A percentile compares a stretch with the other conserved stretches of the same genome.
Evolutionary conservation across 2,113 vertebrate genomes (phyloP).

Genomic region (Okapia johnstoni): DNA sequence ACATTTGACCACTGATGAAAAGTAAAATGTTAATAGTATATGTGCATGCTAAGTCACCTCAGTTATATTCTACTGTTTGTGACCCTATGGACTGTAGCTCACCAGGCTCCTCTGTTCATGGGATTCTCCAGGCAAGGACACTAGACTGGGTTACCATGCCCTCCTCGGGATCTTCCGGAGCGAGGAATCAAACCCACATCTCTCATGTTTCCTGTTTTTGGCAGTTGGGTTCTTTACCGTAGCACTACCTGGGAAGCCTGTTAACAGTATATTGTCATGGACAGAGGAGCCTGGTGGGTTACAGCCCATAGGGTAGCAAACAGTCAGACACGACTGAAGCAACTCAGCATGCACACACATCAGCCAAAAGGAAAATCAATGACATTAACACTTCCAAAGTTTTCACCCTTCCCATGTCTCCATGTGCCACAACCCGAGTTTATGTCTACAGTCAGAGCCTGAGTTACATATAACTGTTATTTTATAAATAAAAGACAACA

Average conservation of each 20-base stretch:
- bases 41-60: neutral
- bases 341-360: neutral
- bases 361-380: neutral
- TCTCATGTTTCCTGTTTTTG: neutral
- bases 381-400: neutral
- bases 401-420: neutral
- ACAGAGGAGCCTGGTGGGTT: neutral
- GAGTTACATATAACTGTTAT: neutral
- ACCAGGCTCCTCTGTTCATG: neutral
- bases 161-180: neutral
- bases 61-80: neutral
- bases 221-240: neutral
- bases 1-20: neutral
- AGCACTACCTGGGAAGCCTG: neutral
- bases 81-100: neutral
- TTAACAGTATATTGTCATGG: neutral
- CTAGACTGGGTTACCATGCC: neutral
- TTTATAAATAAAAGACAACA: neutral
- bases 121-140: neutral
- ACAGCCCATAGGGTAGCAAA: neutral
- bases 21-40: neutral
- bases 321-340: neutral
- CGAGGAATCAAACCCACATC: neutral
- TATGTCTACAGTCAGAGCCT: neutral
- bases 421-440: neutral